Conservation (phyloP, 2,113 vertebrate species). For the Hyperopisus bebe region DNA sequence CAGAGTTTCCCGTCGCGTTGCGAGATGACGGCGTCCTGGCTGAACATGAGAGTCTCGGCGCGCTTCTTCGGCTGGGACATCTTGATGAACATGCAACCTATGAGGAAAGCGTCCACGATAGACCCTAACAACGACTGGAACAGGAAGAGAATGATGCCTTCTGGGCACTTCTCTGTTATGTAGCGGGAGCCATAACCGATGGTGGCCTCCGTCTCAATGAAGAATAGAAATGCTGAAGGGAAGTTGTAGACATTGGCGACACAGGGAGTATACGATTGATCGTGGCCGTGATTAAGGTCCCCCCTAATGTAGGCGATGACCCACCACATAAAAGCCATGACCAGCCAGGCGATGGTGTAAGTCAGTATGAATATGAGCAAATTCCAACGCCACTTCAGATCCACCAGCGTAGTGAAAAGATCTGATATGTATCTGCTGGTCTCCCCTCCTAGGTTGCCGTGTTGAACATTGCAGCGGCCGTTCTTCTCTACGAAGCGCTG, state of each 20-base stretch:
- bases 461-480: slow-evolving; percentile 80
- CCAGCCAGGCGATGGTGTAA: slow-evolving; percentile 79
- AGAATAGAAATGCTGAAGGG: slow-evolving; percentile 80
- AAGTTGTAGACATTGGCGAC: slow-evolving; percentile 87
- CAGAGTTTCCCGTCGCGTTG: slow-evolving; percentile 78
- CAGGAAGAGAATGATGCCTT: slow-evolving; percentile 79
- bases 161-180: slow-evolving; percentile 79
- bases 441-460: slow-evolving; percentile 79
- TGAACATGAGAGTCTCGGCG: slow-evolving; percentile 83
- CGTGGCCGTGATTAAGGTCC: slow-evolving; percentile 66
- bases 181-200: slow-evolving; percentile 80
- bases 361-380: slow-evolving; percentile 79
- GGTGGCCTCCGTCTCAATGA: slow-evolving; percentile 82
- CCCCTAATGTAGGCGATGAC: slow-evolving; percentile 77
- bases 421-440: slow-evolving; percentile 77
- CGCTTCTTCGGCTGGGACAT: slow-evolving; percentile 88
- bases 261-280: slow-evolving; percentile 66
- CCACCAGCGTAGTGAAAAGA: slow-evolving; percentile 80
- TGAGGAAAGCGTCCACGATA: slow-evolving; percentile 81
- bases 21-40: slow-evolving; percentile 72
- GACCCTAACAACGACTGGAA: slow-evolving; percentile 81
- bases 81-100: slow-evolving; percentile 88
- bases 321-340: slow-evolving; percentile 89
- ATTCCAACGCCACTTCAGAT: slow-evolving; percentile 88
- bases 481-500: slow-evolving; percentile 85